Base-by-base conservation (phyloP, 2,113 vertebrate species). In the Polypterus senegalus region DNA sequence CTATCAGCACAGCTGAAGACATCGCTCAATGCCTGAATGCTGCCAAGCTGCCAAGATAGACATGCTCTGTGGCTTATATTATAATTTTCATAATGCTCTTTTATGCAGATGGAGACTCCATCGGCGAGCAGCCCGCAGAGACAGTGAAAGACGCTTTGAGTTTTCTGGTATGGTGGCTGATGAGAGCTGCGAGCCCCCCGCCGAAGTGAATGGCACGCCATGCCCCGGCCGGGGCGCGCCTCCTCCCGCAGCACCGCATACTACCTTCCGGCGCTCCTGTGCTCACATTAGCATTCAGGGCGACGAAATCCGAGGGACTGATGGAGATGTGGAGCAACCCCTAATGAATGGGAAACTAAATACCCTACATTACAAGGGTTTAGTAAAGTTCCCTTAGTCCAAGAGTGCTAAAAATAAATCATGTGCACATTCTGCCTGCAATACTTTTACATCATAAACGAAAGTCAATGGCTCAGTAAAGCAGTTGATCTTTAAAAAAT, bases 11-110 rank as follows among this genome's bases (percentile, higher is more conserved):
- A 82, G 78, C 81, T 82, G 83, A 84, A 84, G 70, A 7, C 60
- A 46, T 46, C 57, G 60, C 71, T 86, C 81, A 86, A 81, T 81
- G 84, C 76, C 75, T 85, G 73, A 81, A 78, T 78, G 79, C 82
- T 77, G 72, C 72, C 67, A 79, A 65, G 74, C 76, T 78, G 86
- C 79, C 81, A 77, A 63, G 49, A 64, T 63, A 76, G 83, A 84
- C 84, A 79, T 83, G 83, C 81, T 86, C 80, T 79, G 75, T 62
- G 77, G 77, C 72, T 76, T 80, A 84, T 82, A 86, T 86, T 84
- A 86, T 86, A 77, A 88, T 88, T 88, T 85, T 86, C 85, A 86
- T 88, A 88, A 88, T 82, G 76, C 83, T 77, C 86, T 83, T 87
- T 89, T 88, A 88, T 88, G 84, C 72, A 61, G 76, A 79, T 73